Evolutionary conservation across 2,797 vertebrate species (phyloP).

Genomic region (Acanthornis magna): DNA sequence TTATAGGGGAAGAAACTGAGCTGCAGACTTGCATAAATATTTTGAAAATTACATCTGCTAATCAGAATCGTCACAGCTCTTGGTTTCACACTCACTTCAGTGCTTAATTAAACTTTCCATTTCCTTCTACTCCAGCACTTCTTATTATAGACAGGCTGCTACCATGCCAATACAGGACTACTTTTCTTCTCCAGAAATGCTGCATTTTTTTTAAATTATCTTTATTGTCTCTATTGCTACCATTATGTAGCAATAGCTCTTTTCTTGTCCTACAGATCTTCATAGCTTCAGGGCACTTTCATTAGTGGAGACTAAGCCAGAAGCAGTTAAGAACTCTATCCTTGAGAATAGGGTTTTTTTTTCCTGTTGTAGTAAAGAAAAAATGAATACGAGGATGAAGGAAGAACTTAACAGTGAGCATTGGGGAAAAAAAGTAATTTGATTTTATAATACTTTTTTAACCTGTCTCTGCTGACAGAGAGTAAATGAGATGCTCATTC

Average conservation of each 20-base stretch:
- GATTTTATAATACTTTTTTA: constrained; percentile 28
- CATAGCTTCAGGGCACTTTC: background rate
- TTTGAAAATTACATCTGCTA: background rate
- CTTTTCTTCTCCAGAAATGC: background rate
- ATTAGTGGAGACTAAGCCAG: background rate
- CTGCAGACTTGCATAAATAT: background rate
- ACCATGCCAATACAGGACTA: background rate
- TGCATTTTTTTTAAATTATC: background rate
- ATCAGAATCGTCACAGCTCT: background rate
- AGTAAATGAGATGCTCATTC: constrained; percentile 17
- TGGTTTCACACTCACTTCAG: background rate
- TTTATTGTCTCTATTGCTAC: background rate
- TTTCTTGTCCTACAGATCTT: background rate
- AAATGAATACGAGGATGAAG: background rate
- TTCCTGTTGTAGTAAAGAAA: background rate
- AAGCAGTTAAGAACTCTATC: background rate
- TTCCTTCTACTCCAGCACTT: background rate
- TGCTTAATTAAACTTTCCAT: background rate
- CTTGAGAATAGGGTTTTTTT: background rate
- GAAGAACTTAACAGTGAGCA: background rate
- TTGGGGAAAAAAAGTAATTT: background rate
- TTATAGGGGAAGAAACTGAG: background rate
- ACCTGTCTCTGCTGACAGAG: background rate
- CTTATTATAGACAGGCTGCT: background rate
- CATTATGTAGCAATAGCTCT: background rate